Evolutionary conservation across 2,888 invertebrate genomes (phyloP).

Genomic region (Pachydiplax longipennis): DNA sequence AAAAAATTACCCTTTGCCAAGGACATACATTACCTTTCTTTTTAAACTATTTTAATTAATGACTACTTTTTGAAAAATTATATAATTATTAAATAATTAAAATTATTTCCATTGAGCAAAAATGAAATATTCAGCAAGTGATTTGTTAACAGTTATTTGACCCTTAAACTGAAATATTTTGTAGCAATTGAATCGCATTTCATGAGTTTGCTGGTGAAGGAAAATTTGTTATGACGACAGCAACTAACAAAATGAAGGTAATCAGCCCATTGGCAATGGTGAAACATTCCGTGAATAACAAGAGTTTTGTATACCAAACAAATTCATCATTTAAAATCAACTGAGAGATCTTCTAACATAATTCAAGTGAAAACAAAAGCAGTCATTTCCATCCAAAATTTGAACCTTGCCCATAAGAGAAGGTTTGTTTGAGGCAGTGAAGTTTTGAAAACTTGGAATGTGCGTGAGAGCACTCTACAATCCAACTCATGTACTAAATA

Average conservation of each 20-base stretch:
- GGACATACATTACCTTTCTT: conserved; percentile 28
- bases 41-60: not conserved
- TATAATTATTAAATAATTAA: not conserved
- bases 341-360: not conserved
- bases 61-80: too few species aligned
- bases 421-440: conserved; percentile 37
- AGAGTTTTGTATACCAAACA: conserved; percentile 15
- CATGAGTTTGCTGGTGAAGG: too few species aligned
- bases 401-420: conserved; percentile 15
- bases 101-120: not conserved
- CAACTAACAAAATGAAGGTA: conserved; percentile 7
- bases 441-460: conserved; percentile 42
- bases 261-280: conserved; percentile 38
- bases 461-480: conserved; percentile 38
- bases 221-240: not conserved
- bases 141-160: too few species aligned
- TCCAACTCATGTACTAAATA: conserved; percentile 40
- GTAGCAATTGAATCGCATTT: too few species aligned
- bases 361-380: conserved; percentile 32
- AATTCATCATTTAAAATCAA: conserved; percentile 18
- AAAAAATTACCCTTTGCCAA: conserved; percentile 39
- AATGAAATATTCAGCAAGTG: too few species aligned
- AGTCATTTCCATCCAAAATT: conserved; percentile 31
- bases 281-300: not conserved
- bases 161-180: too few species aligned